Conservation (phyloP, 2,888 invertebrate genomes). For the Ormyrus thymus region DNA sequence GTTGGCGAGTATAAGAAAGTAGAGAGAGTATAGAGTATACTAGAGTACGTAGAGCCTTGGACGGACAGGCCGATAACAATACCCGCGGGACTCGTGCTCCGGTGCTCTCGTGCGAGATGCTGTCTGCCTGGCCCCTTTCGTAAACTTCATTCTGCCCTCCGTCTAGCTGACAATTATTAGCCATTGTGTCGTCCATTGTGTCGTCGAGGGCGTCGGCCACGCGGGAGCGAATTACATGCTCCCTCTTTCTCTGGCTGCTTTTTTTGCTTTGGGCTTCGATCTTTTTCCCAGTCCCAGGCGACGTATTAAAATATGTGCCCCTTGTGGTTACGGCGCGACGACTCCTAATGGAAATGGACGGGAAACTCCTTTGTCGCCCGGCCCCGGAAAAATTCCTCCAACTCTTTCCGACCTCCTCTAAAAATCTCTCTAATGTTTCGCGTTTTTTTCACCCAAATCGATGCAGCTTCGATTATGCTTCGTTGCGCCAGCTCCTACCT, state of each 20-base stretch:
- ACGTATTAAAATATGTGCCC: conserved; percentile 25
- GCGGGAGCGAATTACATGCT: conserved; percentile 43
- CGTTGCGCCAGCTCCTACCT: conserved; percentile 4
- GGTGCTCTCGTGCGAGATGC: not conserved
- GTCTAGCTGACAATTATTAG: conserved; percentile 70
- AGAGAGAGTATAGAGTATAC: too few species aligned
- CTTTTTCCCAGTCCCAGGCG: conserved; percentile 33
- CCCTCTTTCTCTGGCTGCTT: not conserved
- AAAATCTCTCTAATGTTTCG: too few species aligned
- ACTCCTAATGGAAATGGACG: conserved; percentile 38
- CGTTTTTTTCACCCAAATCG: too few species aligned
- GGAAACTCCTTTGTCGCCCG: not conserved
- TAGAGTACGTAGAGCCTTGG: too few species aligned
- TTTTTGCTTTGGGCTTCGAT: conserved; percentile 9
- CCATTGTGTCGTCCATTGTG: conserved; percentile 63
- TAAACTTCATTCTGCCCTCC: conserved; percentile 67
- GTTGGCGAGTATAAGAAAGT: not conserved
- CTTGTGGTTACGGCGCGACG: not conserved
- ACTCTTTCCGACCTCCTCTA: too few species aligned
- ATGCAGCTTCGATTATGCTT: not conserved
- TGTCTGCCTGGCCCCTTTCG: conserved; percentile 61
- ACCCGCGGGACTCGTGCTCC: conserved; percentile 63
- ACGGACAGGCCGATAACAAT: conserved; percentile 65
- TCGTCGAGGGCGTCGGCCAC: conserved; percentile 19
- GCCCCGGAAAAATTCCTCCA: too few species aligned